Percentiles rank a stretch among this genome's conserved stretches.
Evolutionary conservation across 2,113 vertebrate genomes (phyloP).

Genomic region (Trematocara unimaculatum): DNA sequence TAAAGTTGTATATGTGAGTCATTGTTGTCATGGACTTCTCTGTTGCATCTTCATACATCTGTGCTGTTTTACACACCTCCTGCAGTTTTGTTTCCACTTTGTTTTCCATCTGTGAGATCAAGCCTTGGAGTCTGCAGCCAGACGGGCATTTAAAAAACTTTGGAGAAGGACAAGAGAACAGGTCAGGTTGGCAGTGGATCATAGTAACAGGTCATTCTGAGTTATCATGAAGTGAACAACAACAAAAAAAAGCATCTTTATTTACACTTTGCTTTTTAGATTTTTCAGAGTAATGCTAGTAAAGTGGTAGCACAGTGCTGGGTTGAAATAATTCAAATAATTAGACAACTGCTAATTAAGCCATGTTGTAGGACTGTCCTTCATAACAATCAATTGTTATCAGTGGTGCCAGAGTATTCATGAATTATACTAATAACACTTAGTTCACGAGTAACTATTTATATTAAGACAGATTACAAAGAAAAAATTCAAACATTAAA

Average conservation of each 20-base stretch:
- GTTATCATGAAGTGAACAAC: background rate
- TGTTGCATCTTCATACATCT: background rate
- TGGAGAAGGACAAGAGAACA: background rate
- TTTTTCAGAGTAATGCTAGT: background rate
- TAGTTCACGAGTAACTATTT: background rate
- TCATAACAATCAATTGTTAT: background rate
- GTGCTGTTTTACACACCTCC: constrained; percentile 28
- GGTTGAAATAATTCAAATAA: background rate
- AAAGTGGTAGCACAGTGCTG: background rate
- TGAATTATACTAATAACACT: background rate
- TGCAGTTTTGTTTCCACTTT: constrained; percentile 25
- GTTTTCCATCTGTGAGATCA: constrained; percentile 43
- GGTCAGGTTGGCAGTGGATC: background rate
- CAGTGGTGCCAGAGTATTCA: background rate
- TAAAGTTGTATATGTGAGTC: constrained; percentile 37
- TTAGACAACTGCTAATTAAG: background rate
- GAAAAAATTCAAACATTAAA: background rate
- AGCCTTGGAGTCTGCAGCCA: constrained; percentile 68
- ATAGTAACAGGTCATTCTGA: background rate
- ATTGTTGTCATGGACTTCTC: constrained; percentile 29
- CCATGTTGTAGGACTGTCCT: background rate
- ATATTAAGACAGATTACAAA: background rate
- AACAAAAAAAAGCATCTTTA: accelerated
- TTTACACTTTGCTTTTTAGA: background rate
- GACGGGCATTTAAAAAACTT: constrained; percentile 63